Evolutionary conservation across 2,113 vertebrate species (phyloP), one percentile per base, ranked within the genome.

Genomic region (Macquaria australasica): DNA sequence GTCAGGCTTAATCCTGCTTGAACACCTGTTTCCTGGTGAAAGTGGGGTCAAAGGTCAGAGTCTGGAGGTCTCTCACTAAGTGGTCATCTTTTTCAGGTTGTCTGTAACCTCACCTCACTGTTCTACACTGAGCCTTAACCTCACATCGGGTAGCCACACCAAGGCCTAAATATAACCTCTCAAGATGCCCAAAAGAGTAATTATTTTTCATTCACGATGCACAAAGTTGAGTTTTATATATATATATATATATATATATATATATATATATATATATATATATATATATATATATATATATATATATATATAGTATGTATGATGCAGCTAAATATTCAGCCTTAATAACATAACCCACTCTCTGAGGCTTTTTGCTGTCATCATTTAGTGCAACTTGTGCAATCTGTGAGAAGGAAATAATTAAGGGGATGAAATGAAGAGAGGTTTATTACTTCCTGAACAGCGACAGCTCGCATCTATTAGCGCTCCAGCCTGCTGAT

Each of bases 381-480:
- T 80, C 83, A 34, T 88, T 86, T 83, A 83, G 74, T 59, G 76
- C 72, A 73, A 86, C 79, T 85, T 55, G 43, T 77, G 79, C 80
- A 76, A 73, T 75, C 63, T 8, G 12, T 79, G 75, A 88, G 79
- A 68, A 82, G 87, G 75, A 89, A 90, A 90, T 88, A 88, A 93
- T 91, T 81, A 91, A 84, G 82, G 51, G 56, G 43, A 82, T 82
- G 79, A 88, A 88, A 91, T 86, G 86, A 87, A 73, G 75, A 86
- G 79, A 81, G 83, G 83, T 90, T 90, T 91, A 94, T 92, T 91
- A 89, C 89, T 90, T 92, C 86, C 89, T 86, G 89, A 88, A 87
- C 20, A 20, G 69, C 41, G 83, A 89, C 90, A 89, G 84, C 88
- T 89, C 77, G 6, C 87, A 88, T 91, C 91, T 88, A 93, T 93